phyloP scores from a whole-genome alignment of 2,888 invertebrate species.

The Elaeidobius kamerunicus region DNA sequence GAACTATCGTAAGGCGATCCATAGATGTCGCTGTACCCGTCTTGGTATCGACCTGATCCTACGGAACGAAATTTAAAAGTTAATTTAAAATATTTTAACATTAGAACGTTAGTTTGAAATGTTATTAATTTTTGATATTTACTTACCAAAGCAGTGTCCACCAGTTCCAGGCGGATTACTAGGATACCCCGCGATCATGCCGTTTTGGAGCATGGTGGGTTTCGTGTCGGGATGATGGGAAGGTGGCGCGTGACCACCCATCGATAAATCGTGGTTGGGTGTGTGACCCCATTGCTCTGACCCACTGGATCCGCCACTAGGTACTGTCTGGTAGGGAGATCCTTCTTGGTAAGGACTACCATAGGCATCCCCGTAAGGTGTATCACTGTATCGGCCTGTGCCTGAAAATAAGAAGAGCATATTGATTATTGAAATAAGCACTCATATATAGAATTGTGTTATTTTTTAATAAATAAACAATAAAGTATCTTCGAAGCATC shows the following conservation, averaged over 20 bases:
- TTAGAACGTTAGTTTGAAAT: not conserved
- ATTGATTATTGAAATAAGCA: too few relatives aligned
- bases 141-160: constrained; percentile 26
- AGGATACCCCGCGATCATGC: constrained; percentile 55
- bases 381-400: constrained; percentile 53
- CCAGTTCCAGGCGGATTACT: constrained; percentile 52
- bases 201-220: constrained; percentile 56
- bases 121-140: not conserved
- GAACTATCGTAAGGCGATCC: constrained; percentile 61
- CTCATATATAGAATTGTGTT: too few relatives aligned
- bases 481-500: too few relatives aligned
- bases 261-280: constrained; percentile 54
- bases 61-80: not conserved
- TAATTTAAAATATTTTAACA: not conserved
- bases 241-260: constrained; percentile 43
- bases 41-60: constrained; percentile 51
- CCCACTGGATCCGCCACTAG: constrained; percentile 47
- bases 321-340: constrained; percentile 70
- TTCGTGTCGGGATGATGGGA: constrained; percentile 47
- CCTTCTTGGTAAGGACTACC: constrained; percentile 51
- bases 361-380: constrained; percentile 57
- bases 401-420: constrained; percentile 39
- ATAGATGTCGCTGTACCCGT: constrained; percentile 55
- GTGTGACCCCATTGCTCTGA: constrained; percentile 51
- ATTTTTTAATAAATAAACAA: too few relatives aligned